Base-by-base conservation (phyloP, 1,140 invertebrate species). In the Drosophila willistoni region DNA sequence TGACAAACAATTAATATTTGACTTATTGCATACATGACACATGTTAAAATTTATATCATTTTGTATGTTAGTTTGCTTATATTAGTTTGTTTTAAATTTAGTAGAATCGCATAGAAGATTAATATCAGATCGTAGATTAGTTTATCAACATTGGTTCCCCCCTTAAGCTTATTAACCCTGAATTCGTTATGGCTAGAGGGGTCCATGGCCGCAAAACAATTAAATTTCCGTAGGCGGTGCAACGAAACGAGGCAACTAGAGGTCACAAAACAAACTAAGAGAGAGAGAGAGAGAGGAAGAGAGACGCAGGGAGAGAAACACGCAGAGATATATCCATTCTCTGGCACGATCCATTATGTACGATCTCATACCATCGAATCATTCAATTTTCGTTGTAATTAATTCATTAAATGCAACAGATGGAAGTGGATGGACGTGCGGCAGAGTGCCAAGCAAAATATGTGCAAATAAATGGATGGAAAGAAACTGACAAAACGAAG, bases 331-430 rank as follows among this genome's bases (percentile, higher is more conserved):
- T 36, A 64, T 42, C 41, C 7, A 19, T 19, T 47, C 6, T 47
- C 42, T 47, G 42, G 9, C 44, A 47, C 19, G 19, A n/a, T n/a
- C n/a, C n/a, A n/a, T 44, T 42, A 17, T 17, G 42, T 14, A 44
- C 42, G 42, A 47, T 47, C 44, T 47, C 44, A 51, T 22, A 47
- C 17, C 44, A 51, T 51, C 17, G 44, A n/a, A 19, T 17, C 44
- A 51, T 51, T 51, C 68, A 42, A 59, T 22, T 33, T 33, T 29
- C 47, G 41, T 67, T 77, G 69, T 77, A 79, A 79, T 79, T 79
- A 79, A 79, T 77, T 79, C 77, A 79, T 79, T 79, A 77, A 79
- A 71, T 60, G 74, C 77, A 76, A 56, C 72, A 77, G 69, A 61
- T 73, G 73, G 62, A 73, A 36, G 17, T 36, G 33, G 68, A 36